Evolutionary conservation across 2,888 invertebrate species (phyloP).

Genomic region (Cataglyphis albicans): DNA sequence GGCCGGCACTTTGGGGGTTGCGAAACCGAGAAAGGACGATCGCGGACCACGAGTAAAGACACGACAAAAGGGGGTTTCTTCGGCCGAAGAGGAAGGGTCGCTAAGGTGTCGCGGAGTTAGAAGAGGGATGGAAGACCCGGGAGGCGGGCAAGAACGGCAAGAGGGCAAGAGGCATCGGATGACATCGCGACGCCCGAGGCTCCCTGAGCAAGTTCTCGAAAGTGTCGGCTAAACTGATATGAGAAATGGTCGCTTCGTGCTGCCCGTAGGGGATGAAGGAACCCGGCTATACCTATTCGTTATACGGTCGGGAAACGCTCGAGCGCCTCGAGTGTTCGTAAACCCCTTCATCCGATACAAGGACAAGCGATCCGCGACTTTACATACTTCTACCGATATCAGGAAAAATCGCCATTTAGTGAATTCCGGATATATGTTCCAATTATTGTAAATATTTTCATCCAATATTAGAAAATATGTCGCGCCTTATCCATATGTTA

Average conservation of each 20-base stretch:
- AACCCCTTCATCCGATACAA: conserved; percentile 68
- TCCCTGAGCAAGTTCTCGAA: conserved; percentile 84
- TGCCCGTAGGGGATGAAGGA: conserved; percentile 83
- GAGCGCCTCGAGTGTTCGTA: conserved; percentile 71
- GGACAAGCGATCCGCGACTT: conserved; percentile 42
- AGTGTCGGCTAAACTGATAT: conserved; percentile 86
- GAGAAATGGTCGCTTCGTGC: conserved; percentile 85
- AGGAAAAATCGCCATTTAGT: background rate
- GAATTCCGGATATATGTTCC: background rate
- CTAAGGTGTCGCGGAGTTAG: conserved; percentile 64
- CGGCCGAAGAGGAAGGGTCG: conserved; percentile 54
- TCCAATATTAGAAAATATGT: background rate
- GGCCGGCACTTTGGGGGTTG: conserved; percentile 59
- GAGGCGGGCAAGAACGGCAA: conserved; percentile 62
- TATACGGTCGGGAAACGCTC: conserved; percentile 80
- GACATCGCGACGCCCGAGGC: conserved; percentile 83
- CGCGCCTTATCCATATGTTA: background rate
- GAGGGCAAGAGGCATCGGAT: conserved; percentile 80
- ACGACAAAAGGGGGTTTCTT: conserved; percentile 44
- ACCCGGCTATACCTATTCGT: conserved; percentile 81
- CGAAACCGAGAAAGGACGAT: conserved; percentile 51
- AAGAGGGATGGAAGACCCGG: conserved; percentile 57
- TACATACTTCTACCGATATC: conserved; percentile 32
- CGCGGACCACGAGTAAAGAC: conserved; percentile 40
- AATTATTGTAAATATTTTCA: conserved; percentile 8